Conservation (phyloP, 2,888 invertebrate genomes). For the Brenthis daphne region DNA sequence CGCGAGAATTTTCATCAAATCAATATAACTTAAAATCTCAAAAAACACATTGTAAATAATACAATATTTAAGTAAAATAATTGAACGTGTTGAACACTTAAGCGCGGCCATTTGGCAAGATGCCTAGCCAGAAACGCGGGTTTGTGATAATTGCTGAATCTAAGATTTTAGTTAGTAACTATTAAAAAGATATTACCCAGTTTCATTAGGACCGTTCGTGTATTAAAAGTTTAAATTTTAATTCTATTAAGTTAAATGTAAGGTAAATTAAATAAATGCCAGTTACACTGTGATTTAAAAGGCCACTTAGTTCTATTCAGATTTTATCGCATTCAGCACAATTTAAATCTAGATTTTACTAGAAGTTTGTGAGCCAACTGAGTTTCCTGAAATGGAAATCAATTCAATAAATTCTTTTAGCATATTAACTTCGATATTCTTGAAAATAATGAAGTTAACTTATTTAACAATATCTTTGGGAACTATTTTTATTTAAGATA, state of each 20-base stretch:
- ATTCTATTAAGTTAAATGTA: conserved; percentile 11
- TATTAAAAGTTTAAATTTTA: conserved; percentile 17
- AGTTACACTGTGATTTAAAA: conserved; percentile 13
- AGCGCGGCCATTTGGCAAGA: background rate
- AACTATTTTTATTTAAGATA: too few relatives aligned
- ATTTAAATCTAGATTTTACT: conserved; percentile 5
- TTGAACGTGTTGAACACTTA: conserved; percentile 11
- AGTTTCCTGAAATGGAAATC: background rate
- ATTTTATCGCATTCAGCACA: background rate
- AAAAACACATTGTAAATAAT: background rate
- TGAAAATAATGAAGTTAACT: too few relatives aligned
- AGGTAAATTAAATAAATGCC: conserved; percentile 16
- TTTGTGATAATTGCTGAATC: conserved; percentile 16
- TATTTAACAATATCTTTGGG: too few relatives aligned
- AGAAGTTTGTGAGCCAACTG: background rate
- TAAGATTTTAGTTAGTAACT: conserved; percentile 20
- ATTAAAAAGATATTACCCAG: conserved; percentile 19
- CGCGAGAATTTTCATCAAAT: too few relatives aligned
- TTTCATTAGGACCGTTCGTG: conserved; percentile 12
- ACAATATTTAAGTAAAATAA: conserved; percentile 1
- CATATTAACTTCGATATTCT: too few relatives aligned
- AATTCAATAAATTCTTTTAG: background rate
- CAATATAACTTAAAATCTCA: too few relatives aligned
- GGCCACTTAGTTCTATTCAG: background rate
- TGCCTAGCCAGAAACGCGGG: conserved; percentile 13